Evolutionary conservation across 2,888 invertebrate species (phyloP).

Genomic region (Protodeltote pygarga): DNA sequence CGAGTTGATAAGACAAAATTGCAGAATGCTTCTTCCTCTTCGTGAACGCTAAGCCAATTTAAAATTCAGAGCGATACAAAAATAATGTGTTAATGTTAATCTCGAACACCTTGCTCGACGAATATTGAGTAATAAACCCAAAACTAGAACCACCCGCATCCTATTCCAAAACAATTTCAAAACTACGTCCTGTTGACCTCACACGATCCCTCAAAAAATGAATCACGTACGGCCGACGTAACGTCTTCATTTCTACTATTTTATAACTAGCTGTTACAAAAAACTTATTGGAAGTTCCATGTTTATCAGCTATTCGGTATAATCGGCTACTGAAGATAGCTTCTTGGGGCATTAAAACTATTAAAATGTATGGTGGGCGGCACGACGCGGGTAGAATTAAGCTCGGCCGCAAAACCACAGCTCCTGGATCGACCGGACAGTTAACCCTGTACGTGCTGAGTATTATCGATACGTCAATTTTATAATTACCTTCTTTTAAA

Average conservation of each 20-base stretch:
- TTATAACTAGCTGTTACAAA: constrained; percentile 52
- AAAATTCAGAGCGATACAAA: too few relatives aligned
- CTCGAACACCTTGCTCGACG: constrained; percentile 19
- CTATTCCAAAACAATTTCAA: constrained; percentile 30
- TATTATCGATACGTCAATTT: constrained; percentile 65
- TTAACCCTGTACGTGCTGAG: constrained; percentile 59
- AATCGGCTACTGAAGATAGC: constrained; percentile 59
- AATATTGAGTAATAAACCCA: constrained; percentile 39
- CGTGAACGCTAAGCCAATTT: too few relatives aligned
- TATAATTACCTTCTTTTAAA: constrained; percentile 61
- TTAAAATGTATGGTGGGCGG: constrained; percentile 77
- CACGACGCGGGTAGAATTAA: constrained; percentile 71
- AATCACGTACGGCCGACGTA: constrained; percentile 56
- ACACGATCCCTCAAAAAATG: constrained; percentile 51
- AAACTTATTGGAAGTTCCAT: constrained; percentile 47
- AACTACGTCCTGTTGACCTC: constrained; percentile 42
- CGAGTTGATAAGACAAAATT: too few relatives aligned
- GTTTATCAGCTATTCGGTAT: constrained; percentile 53
- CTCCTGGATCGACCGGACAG: constrained; percentile 75
- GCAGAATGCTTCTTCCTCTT: too few relatives aligned
- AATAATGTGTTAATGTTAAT: constrained; percentile 27
- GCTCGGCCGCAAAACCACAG: constrained; percentile 82
- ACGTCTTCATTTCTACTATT: constrained; percentile 61
- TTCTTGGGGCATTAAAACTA: constrained; percentile 78
- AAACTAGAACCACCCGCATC: constrained; percentile 22